Percentiles rank a stretch among this genome's conserved stretches.
Evolutionary conservation across 2,888 invertebrate species (phyloP).

Genomic region (Mycalesis mineus): DNA sequence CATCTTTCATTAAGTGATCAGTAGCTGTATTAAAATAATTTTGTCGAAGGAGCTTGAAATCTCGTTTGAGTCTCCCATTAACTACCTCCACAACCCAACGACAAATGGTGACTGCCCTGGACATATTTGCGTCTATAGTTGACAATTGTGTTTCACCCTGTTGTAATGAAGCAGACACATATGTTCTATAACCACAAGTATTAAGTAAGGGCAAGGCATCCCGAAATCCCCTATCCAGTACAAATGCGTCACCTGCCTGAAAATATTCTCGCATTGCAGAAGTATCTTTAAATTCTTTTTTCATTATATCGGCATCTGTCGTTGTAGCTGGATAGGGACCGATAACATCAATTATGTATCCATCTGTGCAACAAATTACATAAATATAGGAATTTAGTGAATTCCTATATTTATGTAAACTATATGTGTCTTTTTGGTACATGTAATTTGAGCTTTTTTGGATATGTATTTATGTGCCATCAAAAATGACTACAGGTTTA

Average conservation of each 20-base stretch:
- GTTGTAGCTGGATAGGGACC: background rate
- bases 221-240: background rate
- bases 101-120: background rate
- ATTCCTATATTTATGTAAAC: background rate
- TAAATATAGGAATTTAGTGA: too few species aligned
- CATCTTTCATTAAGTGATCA: background rate
- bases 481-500: too few species aligned
- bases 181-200: background rate
- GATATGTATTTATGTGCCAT: too few species aligned
- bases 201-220: background rate
- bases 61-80: background rate
- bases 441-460: too few species aligned
- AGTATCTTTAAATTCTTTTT: background rate
- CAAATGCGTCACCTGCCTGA: background rate
- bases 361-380: background rate
- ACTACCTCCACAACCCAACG: background rate
- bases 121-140: background rate
- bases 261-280: background rate
- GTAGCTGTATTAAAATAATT: background rate
- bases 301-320: background rate
- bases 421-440: background rate
- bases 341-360: background rate
- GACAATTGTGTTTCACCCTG: background rate
- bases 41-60: background rate
- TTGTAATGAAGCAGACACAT: background rate